Evolutionary conservation across 2,797 vertebrate genomes (phyloP).

Genomic region (Sparidentex hasta): DNA sequence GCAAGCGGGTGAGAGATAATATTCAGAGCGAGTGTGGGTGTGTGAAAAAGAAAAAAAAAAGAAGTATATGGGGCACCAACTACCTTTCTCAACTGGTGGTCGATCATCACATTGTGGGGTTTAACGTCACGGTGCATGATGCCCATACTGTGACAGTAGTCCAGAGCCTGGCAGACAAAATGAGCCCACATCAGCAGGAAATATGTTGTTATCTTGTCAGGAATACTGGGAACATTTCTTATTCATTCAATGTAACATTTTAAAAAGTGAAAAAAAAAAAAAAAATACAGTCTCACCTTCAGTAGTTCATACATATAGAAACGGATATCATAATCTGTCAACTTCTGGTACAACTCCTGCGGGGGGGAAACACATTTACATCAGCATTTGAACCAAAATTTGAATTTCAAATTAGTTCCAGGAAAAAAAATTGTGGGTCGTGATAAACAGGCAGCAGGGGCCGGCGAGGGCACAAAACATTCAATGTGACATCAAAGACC

Average conservation of each 20-base stretch:
- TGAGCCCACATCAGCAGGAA: background rate
- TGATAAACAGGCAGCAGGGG: no score
- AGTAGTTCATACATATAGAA: conserved; percentile 99
- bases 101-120: conserved; percentile 98
- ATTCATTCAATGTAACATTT: background rate
- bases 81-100: conserved; percentile 98
- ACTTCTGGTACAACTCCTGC: conserved; percentile 98
- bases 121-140: conserved; percentile 98
- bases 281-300: conserved; percentile 87
- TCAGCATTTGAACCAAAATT: background rate
- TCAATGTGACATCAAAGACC: background rate
- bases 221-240: background rate
- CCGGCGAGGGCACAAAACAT: background rate
- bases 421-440: conserved; percentile 5
- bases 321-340: conserved; percentile 98
- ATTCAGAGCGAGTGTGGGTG: conserved; percentile 32
- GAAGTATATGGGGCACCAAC: conserved; percentile 37
- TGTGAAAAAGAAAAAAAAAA: conserved; percentile 4
- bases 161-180: conserved; percentile 89
- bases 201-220: background rate
- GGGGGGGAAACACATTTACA: conserved; percentile 52
- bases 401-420: background rate
- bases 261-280: background rate
- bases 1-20: conserved; percentile 31
- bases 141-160: conserved; percentile 98